Evolutionary conservation across 1,140 invertebrate species (phyloP).

Genomic region (Drosophila erecta): DNA sequence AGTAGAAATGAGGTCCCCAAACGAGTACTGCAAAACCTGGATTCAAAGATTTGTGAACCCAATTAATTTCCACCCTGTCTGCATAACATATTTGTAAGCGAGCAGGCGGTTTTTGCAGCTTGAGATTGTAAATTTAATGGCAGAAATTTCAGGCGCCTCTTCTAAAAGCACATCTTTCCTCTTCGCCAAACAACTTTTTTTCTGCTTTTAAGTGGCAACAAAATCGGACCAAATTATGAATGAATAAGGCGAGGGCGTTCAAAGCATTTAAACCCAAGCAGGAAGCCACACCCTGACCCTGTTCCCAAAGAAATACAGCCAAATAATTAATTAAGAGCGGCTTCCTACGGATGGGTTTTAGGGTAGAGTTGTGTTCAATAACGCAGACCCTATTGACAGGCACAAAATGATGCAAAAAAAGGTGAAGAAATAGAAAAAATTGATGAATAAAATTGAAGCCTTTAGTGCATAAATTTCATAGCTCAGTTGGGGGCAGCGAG

Average conservation of each 20-base stretch:
- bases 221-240: constrained; percentile 28
- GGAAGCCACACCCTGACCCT: constrained; percentile 68
- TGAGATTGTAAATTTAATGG: no score
- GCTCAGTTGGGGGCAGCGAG: constrained; percentile 16
- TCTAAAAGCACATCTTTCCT: no score
- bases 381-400: constrained; percentile 19
- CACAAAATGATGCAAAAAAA: background rate
- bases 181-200: background rate
- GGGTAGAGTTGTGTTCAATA: constrained; percentile 43
- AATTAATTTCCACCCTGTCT: background rate
- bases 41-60: background rate
- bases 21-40: constrained; percentile 26
- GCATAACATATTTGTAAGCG: background rate
- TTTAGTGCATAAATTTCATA: constrained; percentile 46
- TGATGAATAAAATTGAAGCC: constrained; percentile 32
- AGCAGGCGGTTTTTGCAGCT: no score
- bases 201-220: background rate
- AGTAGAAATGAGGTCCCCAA: constrained; percentile 35
- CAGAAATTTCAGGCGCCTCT: no score
- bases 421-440: background rate
- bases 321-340: constrained; percentile 77
- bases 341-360: constrained; percentile 18
- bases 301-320: constrained; percentile 44
- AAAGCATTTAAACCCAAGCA: constrained; percentile 32
- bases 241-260: constrained; percentile 8